Evolutionary conservation across 2,888 invertebrate genomes (phyloP), one percentile per base, ranked within the genome.

Genomic region (Chrysodeixis includens): DNA sequence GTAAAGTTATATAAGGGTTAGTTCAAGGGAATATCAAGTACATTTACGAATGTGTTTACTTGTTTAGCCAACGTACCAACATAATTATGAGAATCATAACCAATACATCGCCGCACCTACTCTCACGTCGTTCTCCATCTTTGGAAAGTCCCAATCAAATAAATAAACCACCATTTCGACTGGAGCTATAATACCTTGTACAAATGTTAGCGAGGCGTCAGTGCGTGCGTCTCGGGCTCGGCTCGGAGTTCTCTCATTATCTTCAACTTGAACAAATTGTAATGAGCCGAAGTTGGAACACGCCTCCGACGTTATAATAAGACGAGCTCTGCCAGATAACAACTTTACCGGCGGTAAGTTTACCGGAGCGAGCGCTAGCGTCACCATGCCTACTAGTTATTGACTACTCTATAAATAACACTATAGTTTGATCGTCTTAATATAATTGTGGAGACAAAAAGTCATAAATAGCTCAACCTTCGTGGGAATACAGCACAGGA

Each of bases 191-290:
- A 20, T 10, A 49, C 12, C 18, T 46, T 18, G 10, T 20, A 18
- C 46, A 1, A 20, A 2, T 4, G 46, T 49, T 0, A 18, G 46
- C 10, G 46, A 18, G 46, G 46, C 46, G 46, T 9, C 46, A 16
- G 46, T 49, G 46, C 46, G 46, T 49, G 46, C 46, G 46, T 10
- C 10, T 9, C 20, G 2, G 46, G 35, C 66, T 54, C 40, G 5
- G 40, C 40, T 40, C 40, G 5, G 57, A 44, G 69, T 58, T 69
- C n/a, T 73, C 66, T 69, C 58, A 72, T 72, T 69, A 69, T 72
- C 73, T 66, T 20, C 58, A 30, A 49, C 18, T 49, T 10, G 46
- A 49, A 49, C 69, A 44, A 51, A 56, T 22, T 40, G 51, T 66
- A 72, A 69, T 55, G 55, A 72, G 58, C 49, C 44, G 44, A 26